A percentile compares a stretch with the other conserved stretches of the same genome.
These are phyloP conservation scores for Mesochorus sp. DNA, from an alignment of 2,888 invertebrate genomes.

Conservation along the genomic window DNA sequence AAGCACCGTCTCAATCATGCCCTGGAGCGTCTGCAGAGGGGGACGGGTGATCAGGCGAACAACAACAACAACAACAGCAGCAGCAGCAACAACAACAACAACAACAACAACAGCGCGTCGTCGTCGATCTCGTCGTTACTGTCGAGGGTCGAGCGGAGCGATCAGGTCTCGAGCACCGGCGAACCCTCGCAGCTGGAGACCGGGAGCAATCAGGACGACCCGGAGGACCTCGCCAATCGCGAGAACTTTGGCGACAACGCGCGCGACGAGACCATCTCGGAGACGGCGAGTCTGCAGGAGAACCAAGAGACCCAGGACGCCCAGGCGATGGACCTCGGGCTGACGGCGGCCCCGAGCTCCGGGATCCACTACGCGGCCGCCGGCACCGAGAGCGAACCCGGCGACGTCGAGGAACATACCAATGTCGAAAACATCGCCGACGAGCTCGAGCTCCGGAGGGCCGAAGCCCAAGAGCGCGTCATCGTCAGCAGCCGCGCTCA, in stretches of 20 bases:
- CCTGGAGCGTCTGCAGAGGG: conserved; percentile 90
- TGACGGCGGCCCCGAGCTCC: conserved; percentile 74
- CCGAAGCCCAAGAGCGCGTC: conserved; percentile 85
- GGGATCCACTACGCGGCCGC: conserved; percentile 72
- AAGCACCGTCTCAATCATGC: conserved; percentile 95
- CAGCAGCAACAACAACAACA: conserved; percentile 65
- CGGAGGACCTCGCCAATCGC: conserved; percentile 78
- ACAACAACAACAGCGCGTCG: conserved; percentile 5
- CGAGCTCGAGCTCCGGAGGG: conserved; percentile 74
- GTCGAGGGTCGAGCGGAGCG: conserved; percentile 83
- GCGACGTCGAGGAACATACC: conserved; percentile 82
- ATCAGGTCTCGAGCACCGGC: conserved; percentile 89
- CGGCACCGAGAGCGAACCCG: conserved; percentile 73
- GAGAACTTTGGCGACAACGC: conserved; percentile 65
- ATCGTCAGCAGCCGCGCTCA: conserved; percentile 74
- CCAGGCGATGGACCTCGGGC: conserved; percentile 83
- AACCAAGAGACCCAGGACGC: conserved; percentile 63
- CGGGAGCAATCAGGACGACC: conserved; percentile 83
- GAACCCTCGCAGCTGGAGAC: conserved; percentile 85
- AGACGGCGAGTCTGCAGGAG: conserved; percentile 73
- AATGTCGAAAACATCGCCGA: conserved; percentile 70
- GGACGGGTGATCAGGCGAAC: conserved; percentile 73
- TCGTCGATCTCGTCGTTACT: conserved; percentile 37
- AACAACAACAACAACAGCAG: conserved; percentile 67
- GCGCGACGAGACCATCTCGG: conserved; percentile 79